phyloP scores from a whole-genome alignment of 2,888 invertebrate genomes.

The Clunio marinus region DNA sequence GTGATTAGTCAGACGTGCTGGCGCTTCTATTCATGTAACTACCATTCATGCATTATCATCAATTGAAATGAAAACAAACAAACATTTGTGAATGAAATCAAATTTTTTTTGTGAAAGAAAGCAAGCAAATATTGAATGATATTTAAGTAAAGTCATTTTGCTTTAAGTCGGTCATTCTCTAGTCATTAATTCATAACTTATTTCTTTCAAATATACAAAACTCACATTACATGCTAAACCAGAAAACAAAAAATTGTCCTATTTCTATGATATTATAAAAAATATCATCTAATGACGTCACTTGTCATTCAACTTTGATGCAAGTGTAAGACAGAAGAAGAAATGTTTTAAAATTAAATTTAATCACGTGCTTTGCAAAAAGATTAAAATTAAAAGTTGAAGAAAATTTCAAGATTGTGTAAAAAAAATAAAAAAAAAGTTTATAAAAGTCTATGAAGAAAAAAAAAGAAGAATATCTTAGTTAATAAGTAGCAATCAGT shows the following conservation, averaged over 20 bases:
- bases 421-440: too few relatives aligned
- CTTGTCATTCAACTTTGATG: too few relatives aligned
- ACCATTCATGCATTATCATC: constrained; percentile 20
- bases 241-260: too few relatives aligned
- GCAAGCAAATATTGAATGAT: too few relatives aligned
- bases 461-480: constrained; percentile 9
- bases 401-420: background rate
- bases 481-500: constrained; percentile 1
- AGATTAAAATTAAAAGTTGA: background rate
- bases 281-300: too few relatives aligned
- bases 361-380: background rate
- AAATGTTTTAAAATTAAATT: too few relatives aligned
- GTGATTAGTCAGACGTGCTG: constrained; percentile 17
- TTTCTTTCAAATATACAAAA: too few relatives aligned
- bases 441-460: constrained; percentile 1
- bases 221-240: too few relatives aligned
- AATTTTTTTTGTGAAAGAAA: background rate
- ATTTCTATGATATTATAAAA: too few relatives aligned
- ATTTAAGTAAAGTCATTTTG: background rate
- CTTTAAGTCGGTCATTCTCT: constrained; percentile 1
- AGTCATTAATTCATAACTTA: constrained; percentile 7
- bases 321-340: too few relatives aligned
- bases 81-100: background rate
- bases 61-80: background rate
- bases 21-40: constrained; percentile 25